These are phyloP conservation scores for Fragum whitleyi DNA, from an alignment of 2,888 invertebrate genomes.

Conservation along the genomic window DNA sequence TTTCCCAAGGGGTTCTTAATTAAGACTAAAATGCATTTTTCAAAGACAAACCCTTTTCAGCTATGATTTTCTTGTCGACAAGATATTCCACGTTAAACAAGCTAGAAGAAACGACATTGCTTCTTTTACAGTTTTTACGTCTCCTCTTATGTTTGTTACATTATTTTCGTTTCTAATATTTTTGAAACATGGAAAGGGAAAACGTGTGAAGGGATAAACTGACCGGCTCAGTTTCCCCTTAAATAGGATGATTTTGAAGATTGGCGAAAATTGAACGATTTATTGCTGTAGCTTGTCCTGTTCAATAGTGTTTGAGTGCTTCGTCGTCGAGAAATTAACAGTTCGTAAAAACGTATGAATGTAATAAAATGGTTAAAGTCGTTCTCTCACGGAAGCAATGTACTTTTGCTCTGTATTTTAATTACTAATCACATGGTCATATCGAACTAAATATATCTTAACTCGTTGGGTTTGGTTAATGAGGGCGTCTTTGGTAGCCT, in stretches of 20 bases:
- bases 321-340: slow-evolving; percentile 2
- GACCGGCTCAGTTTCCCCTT: not conserved
- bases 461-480: too few relatives aligned
- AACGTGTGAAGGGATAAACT: not conserved
- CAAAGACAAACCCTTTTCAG: too few relatives aligned
- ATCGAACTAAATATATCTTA: too few relatives aligned
- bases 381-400: not conserved
- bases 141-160: too few relatives aligned
- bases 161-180: too few relatives aligned
- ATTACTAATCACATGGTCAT: not conserved
- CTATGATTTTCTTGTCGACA: too few relatives aligned
- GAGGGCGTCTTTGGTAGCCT: too few relatives aligned
- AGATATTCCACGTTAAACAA: too few relatives aligned
- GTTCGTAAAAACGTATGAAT: slow-evolving; percentile 12
- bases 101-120: too few relatives aligned
- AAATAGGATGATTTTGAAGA: not conserved
- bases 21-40: not conserved
- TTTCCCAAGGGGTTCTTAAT: too few relatives aligned
- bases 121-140: too few relatives aligned
- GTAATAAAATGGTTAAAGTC: not conserved
- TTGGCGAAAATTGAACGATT: not conserved
- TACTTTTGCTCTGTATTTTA: not conserved
- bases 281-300: not conserved
- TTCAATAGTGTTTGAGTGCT: not conserved
- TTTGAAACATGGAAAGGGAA: too few relatives aligned